phyloP scores from a whole-genome alignment of 2,888 invertebrate genomes.

The Globia sparganii region DNA sequence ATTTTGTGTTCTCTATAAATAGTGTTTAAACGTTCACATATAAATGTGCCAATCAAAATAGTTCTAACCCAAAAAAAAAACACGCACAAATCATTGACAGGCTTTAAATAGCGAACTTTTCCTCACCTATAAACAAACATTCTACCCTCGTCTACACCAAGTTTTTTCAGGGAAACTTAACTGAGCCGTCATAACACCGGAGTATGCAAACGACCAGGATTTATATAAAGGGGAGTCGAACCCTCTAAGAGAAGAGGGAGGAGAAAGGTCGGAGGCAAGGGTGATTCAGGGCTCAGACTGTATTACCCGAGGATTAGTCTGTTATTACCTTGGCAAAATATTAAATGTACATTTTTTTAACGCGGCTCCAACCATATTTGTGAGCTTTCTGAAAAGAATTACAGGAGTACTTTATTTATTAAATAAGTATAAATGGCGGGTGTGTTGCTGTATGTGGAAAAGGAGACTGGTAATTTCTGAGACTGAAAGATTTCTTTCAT shows the following conservation, averaged over 20 bases:
- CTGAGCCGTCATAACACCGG: slow-evolving; percentile 65
- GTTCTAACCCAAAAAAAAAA: background rate
- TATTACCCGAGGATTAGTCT: slow-evolving; percentile 72
- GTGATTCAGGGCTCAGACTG: slow-evolving; percentile 65
- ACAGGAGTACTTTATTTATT: slow-evolving; percentile 41
- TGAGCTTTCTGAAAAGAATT: slow-evolving; percentile 39
- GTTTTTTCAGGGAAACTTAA: slow-evolving; percentile 62
- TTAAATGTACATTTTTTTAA: slow-evolving; percentile 61
- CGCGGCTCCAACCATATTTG: slow-evolving; percentile 36
- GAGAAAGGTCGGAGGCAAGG: slow-evolving; percentile 12
- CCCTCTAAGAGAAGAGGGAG: slow-evolving; percentile 33
- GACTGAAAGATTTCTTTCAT: slow-evolving; percentile 15
- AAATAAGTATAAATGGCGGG: slow-evolving; percentile 47
- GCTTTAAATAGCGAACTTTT: background rate
- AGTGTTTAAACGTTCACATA: background rate
- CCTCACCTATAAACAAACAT: slow-evolving; percentile 2
- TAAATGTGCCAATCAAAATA: background rate
- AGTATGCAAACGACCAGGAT: slow-evolving; percentile 72
- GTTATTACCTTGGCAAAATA: slow-evolving; percentile 67
- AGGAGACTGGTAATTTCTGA: slow-evolving; percentile 14
- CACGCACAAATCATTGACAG: background rate
- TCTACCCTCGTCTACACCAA: slow-evolving; percentile 46
- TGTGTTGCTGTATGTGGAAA: slow-evolving; percentile 5
- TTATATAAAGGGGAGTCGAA: slow-evolving; percentile 58
- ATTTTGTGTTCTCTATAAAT: background rate